Evolutionary conservation across 2,888 invertebrate species (phyloP).

Genomic region (Tenthredo scrophulariae): DNA sequence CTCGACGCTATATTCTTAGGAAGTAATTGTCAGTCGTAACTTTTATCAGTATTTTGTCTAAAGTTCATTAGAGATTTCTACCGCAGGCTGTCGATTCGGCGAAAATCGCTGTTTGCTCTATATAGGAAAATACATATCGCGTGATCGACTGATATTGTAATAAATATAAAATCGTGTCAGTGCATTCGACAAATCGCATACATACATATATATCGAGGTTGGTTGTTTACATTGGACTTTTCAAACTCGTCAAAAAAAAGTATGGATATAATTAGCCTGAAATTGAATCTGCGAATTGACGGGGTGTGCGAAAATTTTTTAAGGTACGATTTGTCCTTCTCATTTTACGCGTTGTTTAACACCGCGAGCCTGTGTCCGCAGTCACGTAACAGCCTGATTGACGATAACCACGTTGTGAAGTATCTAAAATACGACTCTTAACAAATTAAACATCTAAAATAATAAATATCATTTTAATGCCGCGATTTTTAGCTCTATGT

Average conservation of each 20-base stretch:
- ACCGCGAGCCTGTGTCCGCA: not conserved
- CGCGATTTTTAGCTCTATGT: not conserved
- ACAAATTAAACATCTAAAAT: not conserved
- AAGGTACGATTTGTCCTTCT: constrained; percentile 9
- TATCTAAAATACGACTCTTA: not conserved
- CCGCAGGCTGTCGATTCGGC: not conserved
- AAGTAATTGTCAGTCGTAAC: constrained; percentile 21
- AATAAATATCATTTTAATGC: not conserved
- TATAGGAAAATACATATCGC: not conserved
- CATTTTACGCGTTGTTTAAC: not conserved
- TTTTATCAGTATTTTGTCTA: not conserved
- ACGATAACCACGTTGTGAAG: not conserved
- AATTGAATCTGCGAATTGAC: constrained; percentile 17
- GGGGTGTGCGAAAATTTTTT: constrained; percentile 21
- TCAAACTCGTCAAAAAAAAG: constrained; percentile 23
- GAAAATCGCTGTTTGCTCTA: not conserved
- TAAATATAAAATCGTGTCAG: not conserved
- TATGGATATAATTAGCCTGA: constrained; percentile 25
- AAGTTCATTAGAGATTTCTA: not conserved
- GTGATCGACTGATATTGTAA: not conserved
- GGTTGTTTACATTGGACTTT: constrained; percentile 23
- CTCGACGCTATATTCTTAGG: constrained; percentile 22
- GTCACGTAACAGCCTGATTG: constrained; percentile 14
- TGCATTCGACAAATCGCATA: not conserved
- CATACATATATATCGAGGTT: not conserved